Base-by-base conservation (phyloP, 2,888 invertebrate species). In the Drosophila ustulata region DNA sequence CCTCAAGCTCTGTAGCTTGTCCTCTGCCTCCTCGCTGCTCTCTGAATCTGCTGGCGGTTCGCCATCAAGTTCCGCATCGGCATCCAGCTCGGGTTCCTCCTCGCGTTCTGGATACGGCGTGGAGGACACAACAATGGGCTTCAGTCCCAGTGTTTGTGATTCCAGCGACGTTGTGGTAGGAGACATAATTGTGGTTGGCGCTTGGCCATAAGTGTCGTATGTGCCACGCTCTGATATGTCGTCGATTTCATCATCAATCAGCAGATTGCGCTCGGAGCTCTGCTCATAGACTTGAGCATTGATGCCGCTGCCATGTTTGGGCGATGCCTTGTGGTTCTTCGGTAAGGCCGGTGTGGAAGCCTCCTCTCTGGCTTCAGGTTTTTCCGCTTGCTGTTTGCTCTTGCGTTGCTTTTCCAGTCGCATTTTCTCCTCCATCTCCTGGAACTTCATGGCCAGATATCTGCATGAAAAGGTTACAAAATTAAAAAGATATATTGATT, bases 361-460 rank as follows among this genome's bases (percentile, higher is more conserved):
- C 58, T 91, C 90, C 66, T 91, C 83, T 3, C 34, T 13, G 43
- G 91, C 91, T 5, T 84, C 82, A 3, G 92, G 92, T 18, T 61
- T 92, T 90, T 58, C 90, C 66, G 51, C 41, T 32, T 72, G 75
- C 41, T 68, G 74, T 93, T 81, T 94, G 6, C 52, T 55, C 50
- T 89, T 84, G 1, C 88, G 94, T 76, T 95, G 94, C 78, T 96
- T 96, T 79, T 94, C 94, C 87, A 95, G 94, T 65, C 94, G 94
- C 93, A 96, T 94, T 92, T 96, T 95, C 75, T 96, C 96, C 92
- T 97, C 97, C 95, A 96, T 96, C 92, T 97, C 97, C 93, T 96
- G 95, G 90, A 96, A 97, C 91, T 97, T 97, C 64, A 96, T 92
- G 9, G 96, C 96, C 55, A 97, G 93, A 90, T 97, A 97, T 92